Base-by-base conservation (phyloP, 2,113 vertebrate species). In the Ageneiosus marmoratus region DNA sequence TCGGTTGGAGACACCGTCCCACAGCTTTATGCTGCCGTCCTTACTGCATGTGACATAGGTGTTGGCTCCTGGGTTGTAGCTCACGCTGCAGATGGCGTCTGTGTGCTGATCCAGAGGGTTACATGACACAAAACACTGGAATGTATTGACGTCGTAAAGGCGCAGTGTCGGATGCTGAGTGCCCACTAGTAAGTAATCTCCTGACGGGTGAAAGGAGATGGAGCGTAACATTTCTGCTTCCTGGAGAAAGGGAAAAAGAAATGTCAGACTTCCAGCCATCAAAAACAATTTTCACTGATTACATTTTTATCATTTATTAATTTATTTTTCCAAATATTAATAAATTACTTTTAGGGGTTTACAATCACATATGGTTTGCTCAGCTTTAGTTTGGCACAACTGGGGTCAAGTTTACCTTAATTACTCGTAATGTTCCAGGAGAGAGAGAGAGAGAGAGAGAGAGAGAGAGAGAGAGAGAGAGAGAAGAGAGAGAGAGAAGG, bases 41-140 rank as follows among this genome's bases (percentile, higher is more conserved):
- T 99, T 99, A 88, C 97, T 98, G 88, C 97, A 98, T 0, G 95
- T 96, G 80, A 98, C 98, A 0, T 98, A 99, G 93, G 96, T 99
- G 89, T 98, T 99, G 87, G 97, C 98, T 0, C 93, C 94, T 24
- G 95, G 95, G 76, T 99, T 99, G 91, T 99, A 99, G 87, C 93
- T 95, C 16, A 99, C 97, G 0, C 96, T 96, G 46, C 96, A 96
- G 77, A 99, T 98, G 27, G 98, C 97, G 73, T 99, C 98, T 0
- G 97, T 98, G 91, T 99, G 98, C 88, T 99, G 98, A 89, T 99
- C 98, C 88, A 97, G 94, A 10, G 98, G 97, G 86, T 98, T 99
- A 90, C 96, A 98, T 16, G 98, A 99, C 77, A 99, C 97, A 0
- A 98, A 99, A 91, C 98, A 99, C 91, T 99, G 97, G 90, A 99